Conservation (phyloP, 2,888 invertebrate species). For the Sclerodermus sp. region DNA sequence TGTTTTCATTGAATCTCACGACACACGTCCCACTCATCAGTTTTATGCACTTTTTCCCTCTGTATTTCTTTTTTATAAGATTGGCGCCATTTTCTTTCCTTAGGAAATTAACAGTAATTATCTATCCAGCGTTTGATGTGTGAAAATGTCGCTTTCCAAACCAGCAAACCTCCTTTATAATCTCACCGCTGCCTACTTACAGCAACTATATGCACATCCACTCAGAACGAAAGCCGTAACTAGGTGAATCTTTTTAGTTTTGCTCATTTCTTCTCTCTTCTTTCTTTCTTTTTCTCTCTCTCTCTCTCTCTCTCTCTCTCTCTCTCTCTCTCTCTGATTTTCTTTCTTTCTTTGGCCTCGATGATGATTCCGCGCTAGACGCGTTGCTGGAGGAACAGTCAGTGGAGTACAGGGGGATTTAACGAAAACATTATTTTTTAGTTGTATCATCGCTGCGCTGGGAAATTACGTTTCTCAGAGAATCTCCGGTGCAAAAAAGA, state of each 20-base stretch:
- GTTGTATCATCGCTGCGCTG: constrained; percentile 71
- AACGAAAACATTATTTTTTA: constrained; percentile 44
- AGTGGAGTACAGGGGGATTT: background rate
- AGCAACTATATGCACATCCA: constrained; percentile 74
- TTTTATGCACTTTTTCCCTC: no score
- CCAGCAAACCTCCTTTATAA: constrained; percentile 64
- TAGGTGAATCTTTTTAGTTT: constrained; percentile 64
- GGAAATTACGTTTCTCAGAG: constrained; percentile 76
- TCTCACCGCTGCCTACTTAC: constrained; percentile 71
- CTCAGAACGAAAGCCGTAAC: constrained; percentile 78
- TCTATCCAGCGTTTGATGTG: no score
- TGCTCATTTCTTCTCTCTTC: background rate
- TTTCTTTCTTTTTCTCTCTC: constrained; percentile 2
- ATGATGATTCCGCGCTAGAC: no score
- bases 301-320: no score
- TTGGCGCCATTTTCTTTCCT: no score
- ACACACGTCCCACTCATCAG: no score
- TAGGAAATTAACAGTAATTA: no score
- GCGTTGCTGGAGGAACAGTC: no score
- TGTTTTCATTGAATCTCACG: no score
- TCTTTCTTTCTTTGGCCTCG: no score
- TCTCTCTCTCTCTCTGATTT: constrained; percentile 5
- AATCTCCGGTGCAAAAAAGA: constrained; percentile 65
- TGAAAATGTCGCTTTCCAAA: constrained; percentile 70
- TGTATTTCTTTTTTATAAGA: no score